Conservation (phyloP, 2,113 vertebrate species). For the Nothobranchius kuhntae region DNA sequence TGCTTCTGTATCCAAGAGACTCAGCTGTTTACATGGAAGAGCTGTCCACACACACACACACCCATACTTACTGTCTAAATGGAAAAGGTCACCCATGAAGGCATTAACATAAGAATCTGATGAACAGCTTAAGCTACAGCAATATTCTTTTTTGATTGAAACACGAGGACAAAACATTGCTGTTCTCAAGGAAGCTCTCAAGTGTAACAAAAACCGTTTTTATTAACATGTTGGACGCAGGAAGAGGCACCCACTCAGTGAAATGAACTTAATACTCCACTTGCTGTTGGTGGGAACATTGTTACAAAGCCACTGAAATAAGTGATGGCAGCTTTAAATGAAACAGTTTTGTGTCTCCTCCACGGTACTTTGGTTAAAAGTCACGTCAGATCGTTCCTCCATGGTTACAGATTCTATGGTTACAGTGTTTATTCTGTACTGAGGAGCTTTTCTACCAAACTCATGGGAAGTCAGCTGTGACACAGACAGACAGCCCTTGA, state of each 20-base stretch:
- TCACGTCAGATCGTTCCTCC: constrained; percentile 48
- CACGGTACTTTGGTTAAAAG: constrained; percentile 16
- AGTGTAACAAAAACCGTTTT: constrained; percentile 49
- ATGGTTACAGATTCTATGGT: constrained; percentile 71
- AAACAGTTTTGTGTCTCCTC: constrained; percentile 24
- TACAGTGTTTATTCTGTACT: constrained; percentile 56
- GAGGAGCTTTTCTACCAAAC: constrained; percentile 48
- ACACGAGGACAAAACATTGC: constrained; percentile 17
- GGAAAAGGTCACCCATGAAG: background rate
- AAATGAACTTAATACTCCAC: constrained; percentile 6
- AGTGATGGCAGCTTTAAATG: constrained; percentile 37
- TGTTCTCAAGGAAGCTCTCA: constrained; percentile 1
- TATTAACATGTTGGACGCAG: constrained; percentile 38
- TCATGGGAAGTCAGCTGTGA: constrained; percentile 49
- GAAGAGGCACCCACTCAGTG: background rate
- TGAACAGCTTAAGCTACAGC: background rate
- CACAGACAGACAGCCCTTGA: constrained; percentile 4
- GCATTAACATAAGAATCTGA: background rate
- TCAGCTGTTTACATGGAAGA: constrained; percentile 28
- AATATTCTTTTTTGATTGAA: constrained; percentile 25
- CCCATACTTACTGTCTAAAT: background rate
- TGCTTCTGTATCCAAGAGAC: constrained; percentile 13
- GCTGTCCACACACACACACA: constrained; percentile 1
- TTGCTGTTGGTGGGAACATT: constrained; percentile 1
- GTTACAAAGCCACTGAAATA: constrained; percentile 19